Evolutionary conservation across 2,888 invertebrate species (phyloP), one percentile per base, ranked within the genome.

Genomic region (Trileptium ribeirensis): DNA sequence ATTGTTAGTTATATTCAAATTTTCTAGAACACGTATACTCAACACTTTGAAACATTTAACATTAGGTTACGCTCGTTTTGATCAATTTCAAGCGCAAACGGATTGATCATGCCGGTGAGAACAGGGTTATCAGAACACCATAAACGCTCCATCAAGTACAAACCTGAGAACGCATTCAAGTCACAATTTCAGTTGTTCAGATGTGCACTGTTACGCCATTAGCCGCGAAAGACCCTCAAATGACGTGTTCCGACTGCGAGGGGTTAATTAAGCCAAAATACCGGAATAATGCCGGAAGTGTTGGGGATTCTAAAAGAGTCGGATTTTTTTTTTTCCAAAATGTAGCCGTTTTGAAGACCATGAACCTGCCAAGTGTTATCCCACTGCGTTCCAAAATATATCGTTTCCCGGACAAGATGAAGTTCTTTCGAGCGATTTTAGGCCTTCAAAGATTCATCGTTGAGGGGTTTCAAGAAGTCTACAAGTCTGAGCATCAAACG

Each of bases 111-210:
- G n/a, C 34, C n/a, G 2, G 29, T 2, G 19, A 82, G 74, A 34
- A 19, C n/a, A 0, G 67, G 74, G 70, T 82, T 82, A 40, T 81
- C 40, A 36, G 81, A 74, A 24, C 81, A 31, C 1, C n/a, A 34
- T 33, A 82, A 74, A 1, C 79, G n/a, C 19, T 78, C 39, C 74
- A 82, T 29, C 29, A 1, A 24, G 67, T 34, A 37, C 38, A 77
- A 36, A 19, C 82, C 82, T 19, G 79, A 80, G 36, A 82, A 82
- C 31, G 82, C 82, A 67, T 82, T 82, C 77, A 82, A 2, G n/a
- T 29, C 0, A 78, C 80, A 19, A 31, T 2, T 15, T 24, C 8
- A 82, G 36, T 19, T 64, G 39, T 0, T 67, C 24, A 64, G 81
- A 82, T 1, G n/a, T 39, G 24, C 1, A 29, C 38, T 8, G 8